Evolutionary conservation across 2,888 invertebrate genomes (phyloP), one percentile per base, ranked within the genome.

Genomic region (Xylota sylvarum): DNA sequence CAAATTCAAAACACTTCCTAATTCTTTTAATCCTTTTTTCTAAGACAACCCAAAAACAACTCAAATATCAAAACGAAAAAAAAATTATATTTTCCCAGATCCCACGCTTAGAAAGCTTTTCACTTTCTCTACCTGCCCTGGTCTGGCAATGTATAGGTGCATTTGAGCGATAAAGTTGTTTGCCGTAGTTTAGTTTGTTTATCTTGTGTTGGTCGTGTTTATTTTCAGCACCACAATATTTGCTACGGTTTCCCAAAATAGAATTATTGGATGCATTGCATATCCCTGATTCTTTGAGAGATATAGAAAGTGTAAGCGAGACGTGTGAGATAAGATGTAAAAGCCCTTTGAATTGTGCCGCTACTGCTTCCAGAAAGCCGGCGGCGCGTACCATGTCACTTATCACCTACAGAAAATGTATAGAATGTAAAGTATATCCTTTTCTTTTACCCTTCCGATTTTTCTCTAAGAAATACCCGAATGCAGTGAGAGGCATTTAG

Each of bases 141-240:
- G 37, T 37, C 32, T 37, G 50, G 37, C 30, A 19, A n/a, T 52
- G 62, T 52, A 37, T 37, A 6, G 37, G 12, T 37, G 50, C 40
- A 60, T 48, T 73, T 50, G 32, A 60, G 35, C 12, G 50, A 17
- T 19, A 17, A 74, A 55, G 17, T 43, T 64, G 30, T 64, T 73
- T 73, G 60, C 60, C 19, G 48, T 65, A 23, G 48, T 50, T 77
- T 17, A 14, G 62, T 79, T 69, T 79, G 70, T 79, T 77, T 83
- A 72, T 72, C 64, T 77, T 77, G 40, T 77, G 77, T 64, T 70
- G 62, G 48, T 40, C 14, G 62, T 82, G 69, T 82, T 82, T 76
- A 82, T 70, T 76, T 69, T 64, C 76, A 70, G 76, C 82, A 58
- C 52, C 60, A 52, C 73, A 74, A 74, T 74, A 62, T 74, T 62